Conservation (phyloP, 2,797 vertebrate genomes). For the Avahi laniger region DNA sequence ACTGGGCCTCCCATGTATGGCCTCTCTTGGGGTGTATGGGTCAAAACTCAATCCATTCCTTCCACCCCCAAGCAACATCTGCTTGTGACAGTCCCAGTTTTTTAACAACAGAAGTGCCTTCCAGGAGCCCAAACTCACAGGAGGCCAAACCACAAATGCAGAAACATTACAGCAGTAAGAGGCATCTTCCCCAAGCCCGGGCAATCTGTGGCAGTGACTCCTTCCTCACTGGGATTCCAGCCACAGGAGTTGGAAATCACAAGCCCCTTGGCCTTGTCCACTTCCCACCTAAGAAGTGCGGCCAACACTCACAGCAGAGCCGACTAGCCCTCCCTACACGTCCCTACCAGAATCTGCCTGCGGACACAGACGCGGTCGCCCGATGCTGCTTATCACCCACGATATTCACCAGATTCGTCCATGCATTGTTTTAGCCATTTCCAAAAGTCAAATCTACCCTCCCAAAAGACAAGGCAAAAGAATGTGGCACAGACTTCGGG, state of each 20-base stretch:
- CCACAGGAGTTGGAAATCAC: not conserved
- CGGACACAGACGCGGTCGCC: not conserved
- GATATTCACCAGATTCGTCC: not conserved
- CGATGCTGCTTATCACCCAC: not conserved
- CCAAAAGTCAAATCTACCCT: not conserved
- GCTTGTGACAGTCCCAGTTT: not conserved
- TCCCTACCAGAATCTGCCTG: not conserved
- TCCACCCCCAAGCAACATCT: not conserved
- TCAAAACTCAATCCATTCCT: not conserved
- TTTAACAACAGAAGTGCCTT: not conserved
- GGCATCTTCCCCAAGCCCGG: not conserved
- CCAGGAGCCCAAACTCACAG: not conserved
- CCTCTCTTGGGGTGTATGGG: accelerated
- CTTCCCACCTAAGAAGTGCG: not conserved
- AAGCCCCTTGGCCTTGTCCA: not conserved
- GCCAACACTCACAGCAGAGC: not conserved
- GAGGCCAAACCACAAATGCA: not conserved
- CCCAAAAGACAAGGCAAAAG: not conserved
- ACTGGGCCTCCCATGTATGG: not conserved
- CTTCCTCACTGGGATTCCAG: not conserved
- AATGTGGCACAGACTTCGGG: not conserved
- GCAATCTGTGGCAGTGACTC: accelerated
- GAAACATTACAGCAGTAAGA: not conserved
- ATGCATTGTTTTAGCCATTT: not conserved
- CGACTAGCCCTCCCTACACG: not conserved